Evolutionary conservation across 30 jellyfish, hydroid and myxozoan species (phyloP).

Genomic region (Turritopsis rubra): DNA sequence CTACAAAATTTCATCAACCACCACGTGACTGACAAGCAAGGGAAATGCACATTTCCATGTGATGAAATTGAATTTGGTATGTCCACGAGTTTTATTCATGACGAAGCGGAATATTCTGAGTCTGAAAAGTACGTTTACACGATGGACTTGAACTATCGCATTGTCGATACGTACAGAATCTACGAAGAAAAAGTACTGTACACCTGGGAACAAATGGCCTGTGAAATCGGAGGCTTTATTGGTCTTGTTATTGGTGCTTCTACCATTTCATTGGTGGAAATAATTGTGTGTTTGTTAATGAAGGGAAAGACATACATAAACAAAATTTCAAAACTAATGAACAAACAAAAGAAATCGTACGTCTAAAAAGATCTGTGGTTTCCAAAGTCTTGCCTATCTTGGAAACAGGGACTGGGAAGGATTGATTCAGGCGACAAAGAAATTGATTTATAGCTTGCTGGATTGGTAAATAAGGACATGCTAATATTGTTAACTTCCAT

Average conservation of each 20-base stretch:
- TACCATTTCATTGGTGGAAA: background rate
- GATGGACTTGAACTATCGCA: background rate
- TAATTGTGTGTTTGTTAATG: background rate
- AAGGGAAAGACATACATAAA: too few species aligned
- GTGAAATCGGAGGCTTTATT: conserved; percentile 12
- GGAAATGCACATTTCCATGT: conserved; percentile 11
- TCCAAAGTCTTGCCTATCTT: too few species aligned
- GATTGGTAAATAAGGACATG: too few species aligned
- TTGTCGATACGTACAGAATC: background rate
- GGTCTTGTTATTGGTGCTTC: conserved; percentile 22
- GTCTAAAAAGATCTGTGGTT: too few species aligned
- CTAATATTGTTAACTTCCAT: too few species aligned
- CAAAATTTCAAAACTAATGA: too few species aligned
- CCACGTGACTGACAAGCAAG: background rate
- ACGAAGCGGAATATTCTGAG: background rate
- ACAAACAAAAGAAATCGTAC: too few species aligned
- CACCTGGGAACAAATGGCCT: conserved; percentile 14
- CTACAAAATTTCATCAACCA: background rate
- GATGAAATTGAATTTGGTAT: background rate
- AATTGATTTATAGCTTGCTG: too few species aligned
- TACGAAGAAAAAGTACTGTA: conserved; percentile 13
- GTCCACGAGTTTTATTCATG: background rate
- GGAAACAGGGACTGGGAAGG: too few species aligned
- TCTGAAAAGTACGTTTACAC: background rate
- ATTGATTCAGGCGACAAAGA: too few species aligned